phyloP scores from a whole-genome alignment of 2,113 vertebrate species.

The Desmodus rotundus region DNA sequence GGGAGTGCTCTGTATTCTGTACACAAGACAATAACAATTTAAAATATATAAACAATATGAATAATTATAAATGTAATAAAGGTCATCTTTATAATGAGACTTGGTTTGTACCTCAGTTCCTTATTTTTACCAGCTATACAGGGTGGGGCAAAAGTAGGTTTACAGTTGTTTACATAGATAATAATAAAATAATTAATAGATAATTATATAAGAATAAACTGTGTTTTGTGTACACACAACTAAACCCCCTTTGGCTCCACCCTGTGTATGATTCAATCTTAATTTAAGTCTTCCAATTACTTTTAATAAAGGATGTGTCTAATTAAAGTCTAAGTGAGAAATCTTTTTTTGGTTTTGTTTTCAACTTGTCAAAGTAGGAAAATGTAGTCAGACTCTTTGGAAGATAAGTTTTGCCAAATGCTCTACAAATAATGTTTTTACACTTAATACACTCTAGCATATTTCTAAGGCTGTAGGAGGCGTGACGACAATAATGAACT shows the following conservation, averaged over 20 bases:
- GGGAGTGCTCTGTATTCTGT: neutral
- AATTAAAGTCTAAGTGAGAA: neutral
- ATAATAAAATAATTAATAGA: neutral
- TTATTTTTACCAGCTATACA: conserved; percentile 13
- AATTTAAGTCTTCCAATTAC: neutral
- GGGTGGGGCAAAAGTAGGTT: neutral
- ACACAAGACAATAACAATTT: neutral
- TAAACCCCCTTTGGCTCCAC: neutral
- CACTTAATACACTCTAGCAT: neutral
- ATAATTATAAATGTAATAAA: neutral
- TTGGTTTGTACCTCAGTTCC: neutral
- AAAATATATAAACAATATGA: neutral
- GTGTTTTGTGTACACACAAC: neutral
- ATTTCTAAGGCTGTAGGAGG: neutral
- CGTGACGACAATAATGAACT: conserved; percentile 43
- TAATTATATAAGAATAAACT: neutral
- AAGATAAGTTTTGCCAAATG: neutral
- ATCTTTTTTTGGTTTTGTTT: neutral
- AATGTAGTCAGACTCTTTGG: neutral
- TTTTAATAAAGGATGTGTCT: neutral
- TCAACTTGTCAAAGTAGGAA: neutral
- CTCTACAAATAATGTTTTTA: conserved; percentile 26
- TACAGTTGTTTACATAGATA: neutral
- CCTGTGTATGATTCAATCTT: neutral
- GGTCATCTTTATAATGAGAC: neutral